phyloP scores from a whole-genome alignment of 2,797 vertebrate genomes.

The Melopsittacus undulatus region DNA sequence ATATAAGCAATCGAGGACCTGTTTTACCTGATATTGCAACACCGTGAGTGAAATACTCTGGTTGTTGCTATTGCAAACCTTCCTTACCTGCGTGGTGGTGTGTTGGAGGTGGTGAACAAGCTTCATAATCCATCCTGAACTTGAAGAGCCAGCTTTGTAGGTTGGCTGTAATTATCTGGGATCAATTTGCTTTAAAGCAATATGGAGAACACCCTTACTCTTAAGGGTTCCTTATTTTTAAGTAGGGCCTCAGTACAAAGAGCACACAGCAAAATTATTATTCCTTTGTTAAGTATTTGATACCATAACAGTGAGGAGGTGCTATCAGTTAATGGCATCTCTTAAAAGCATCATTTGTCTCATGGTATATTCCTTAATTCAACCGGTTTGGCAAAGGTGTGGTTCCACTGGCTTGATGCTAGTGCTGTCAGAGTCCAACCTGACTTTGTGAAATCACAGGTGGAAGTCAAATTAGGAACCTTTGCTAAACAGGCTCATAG shows the following conservation, averaged over 20 bases:
- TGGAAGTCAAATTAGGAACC: not conserved
- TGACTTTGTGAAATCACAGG: not conserved
- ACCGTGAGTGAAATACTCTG: not conserved
- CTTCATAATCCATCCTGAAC: not conserved
- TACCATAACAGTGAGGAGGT: not conserved
- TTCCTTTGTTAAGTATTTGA: not conserved
- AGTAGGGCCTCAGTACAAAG: not conserved
- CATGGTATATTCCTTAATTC: not conserved
- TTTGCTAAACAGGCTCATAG: not conserved
- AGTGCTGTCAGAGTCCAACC: not conserved
- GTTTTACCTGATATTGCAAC: slow-evolving; percentile 14
- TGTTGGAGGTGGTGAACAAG: not conserved
- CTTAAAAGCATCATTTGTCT: not conserved
- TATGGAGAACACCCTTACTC: not conserved
- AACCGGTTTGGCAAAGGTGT: slow-evolving; percentile 16
- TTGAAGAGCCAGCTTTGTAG: slow-evolving; percentile 14
- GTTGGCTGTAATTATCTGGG: not conserved
- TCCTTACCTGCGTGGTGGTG: not conserved
- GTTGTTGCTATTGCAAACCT: not conserved
- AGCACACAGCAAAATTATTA: not conserved
- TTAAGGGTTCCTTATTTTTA: not conserved
- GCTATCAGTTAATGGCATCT: not conserved
- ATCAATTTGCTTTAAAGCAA: not conserved
- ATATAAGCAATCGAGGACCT: not conserved
- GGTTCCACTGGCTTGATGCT: not conserved